Evolutionary conservation across 1,140 invertebrate species (phyloP), one percentile per base, ranked within the genome.

Genomic region (Elymnias hypermnestra): DNA sequence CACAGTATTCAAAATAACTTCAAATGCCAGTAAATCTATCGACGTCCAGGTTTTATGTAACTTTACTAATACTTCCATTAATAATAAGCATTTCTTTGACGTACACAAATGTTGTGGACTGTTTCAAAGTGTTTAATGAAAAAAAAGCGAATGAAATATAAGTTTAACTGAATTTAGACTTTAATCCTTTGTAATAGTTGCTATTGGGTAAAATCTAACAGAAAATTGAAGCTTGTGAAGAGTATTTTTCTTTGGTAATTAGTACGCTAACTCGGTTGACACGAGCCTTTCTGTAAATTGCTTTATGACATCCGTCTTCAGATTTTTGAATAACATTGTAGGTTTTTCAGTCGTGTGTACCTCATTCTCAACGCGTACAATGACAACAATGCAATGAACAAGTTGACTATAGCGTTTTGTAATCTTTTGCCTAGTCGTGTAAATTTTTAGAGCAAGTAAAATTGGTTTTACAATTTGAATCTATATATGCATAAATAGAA

Each of bases 261-360:
- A 76, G 57, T 63, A 37, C 51, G 48, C 58, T 72, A 70, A 68
- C 57, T 59, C 54, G 45, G 49, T 53, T 57, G 57, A 62, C 72
- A 69, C 63, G 70, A 63, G 53, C 43, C 25, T 51, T 56, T 61
- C 70, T 70, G 63, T 70, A 15, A 47, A 18, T 21, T 23, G 42
- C 54, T 63, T 67, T 60, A 50, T 56, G 61, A 59, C 51, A 53
- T 63, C 45, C 55, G 58, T 38, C 40, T 71, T 72, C 35, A 39
- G 49, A 42, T 45, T 56, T n/a, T 50, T 63, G 62, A 58, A 61
- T 57, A 71, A 64, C 53, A 55, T 64, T 64, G 59, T 61, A 49
- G 41, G 57, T 70, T 70, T 68, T 66, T 64, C 55, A 60, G 59
- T 73, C 65, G 68, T 70, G 70, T 67, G 25, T 52, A 39, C 36